Evolutionary conservation across 1,140 invertebrate species (phyloP), one percentile per base, ranked within the genome.

Genomic region (Neomicropteryx cornuta): DNA sequence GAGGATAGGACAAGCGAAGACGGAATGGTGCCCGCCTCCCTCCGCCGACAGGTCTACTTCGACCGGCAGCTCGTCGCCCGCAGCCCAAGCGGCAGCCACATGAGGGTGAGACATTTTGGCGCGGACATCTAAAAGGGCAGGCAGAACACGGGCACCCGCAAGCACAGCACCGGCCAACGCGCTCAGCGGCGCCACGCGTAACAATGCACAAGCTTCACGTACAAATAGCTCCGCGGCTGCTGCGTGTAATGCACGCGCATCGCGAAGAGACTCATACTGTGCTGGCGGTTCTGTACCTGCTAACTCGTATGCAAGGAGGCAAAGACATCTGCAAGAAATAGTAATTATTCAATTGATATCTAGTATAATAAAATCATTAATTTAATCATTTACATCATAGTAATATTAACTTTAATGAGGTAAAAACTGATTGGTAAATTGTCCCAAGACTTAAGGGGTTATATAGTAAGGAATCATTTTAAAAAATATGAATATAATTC

Each of bases 1-100:
- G 32, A 99, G 71, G 52, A 99, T 99, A 11, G 96, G 96, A 66
- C 96, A 99, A 8, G 95, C 94, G 68, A 99, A 99, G 45, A 97
- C 87, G 18, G 93, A 97, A 68, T 99, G 96, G 60, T 93, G 97
- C 46, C 87, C 79, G 47, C 80, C 82, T 33, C 90, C 85, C 43
- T 78, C 77, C 46, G 90, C 85, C 42, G 77, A 77, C 11, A 68
- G 48, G 27, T 68, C 64, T 47, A 68, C 62, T 60, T 64, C 49
- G 13, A 28, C 18, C 11, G 94, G 94, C 53, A 98, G 70, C 72
- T 98, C 94, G 60, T 97, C 92, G 62, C 92, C 92, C 38, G 86
- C 84, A 58, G 75, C 90, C 92, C 92, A 97, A 43, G 96, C 93
- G 40, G 85, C 86, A 14, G 85, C 77, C 16, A 96, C 92, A 70